A percentile compares a stretch with the other conserved stretches of the same genome.
phyloP scores from a whole-genome alignment of 2,888 invertebrate genomes.

The Labia minor region DNA sequence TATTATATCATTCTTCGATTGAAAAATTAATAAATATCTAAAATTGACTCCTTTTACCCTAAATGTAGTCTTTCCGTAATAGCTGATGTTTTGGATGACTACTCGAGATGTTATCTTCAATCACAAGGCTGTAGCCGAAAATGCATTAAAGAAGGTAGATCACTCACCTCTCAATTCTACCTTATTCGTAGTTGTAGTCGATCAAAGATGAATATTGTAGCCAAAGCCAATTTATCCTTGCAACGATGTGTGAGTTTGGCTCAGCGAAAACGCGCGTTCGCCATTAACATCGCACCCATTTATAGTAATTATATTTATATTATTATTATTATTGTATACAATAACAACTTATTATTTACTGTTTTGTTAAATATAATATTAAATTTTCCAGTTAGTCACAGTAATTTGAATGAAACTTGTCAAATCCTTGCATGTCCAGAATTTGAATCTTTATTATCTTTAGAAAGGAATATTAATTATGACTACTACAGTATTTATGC shows the following conservation, averaged over 20 bases:
- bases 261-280: not conserved
- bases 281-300: not conserved
- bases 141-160: no score
- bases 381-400: not conserved
- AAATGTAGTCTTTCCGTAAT: no score
- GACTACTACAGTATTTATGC: not conserved
- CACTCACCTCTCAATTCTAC: not conserved
- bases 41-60: no score
- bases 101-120: no score
- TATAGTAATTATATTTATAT: not conserved
- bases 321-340: not conserved
- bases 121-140: no score
- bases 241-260: not conserved
- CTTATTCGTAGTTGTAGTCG: not conserved
- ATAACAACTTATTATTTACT: no score
- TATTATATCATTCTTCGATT: no score
- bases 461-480: not conserved
- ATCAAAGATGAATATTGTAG: not conserved
- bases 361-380: no score
- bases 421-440: not conserved
- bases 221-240: not conserved
- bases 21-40: no score
- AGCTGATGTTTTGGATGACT: no score
- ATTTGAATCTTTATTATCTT: not conserved
- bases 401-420: not conserved